phyloP scores from a whole-genome alignment of 2,797 vertebrate species.

The Poliocrania exsul region DNA sequence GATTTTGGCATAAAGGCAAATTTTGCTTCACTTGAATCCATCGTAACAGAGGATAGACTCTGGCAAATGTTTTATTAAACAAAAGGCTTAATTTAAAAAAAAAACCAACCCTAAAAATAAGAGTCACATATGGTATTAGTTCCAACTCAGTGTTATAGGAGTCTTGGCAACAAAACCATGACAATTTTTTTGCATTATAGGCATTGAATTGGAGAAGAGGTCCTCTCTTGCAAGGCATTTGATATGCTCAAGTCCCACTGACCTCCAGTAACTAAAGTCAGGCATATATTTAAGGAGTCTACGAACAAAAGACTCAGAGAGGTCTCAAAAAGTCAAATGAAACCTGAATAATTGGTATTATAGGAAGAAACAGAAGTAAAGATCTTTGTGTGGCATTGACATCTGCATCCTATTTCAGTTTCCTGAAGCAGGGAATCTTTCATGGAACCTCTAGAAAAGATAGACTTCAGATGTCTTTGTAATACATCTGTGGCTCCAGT shows the following conservation, averaged over 20 bases:
- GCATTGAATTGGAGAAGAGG: not conserved
- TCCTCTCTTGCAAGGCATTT: not conserved
- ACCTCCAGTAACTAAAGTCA: not conserved
- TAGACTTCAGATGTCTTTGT: not conserved
- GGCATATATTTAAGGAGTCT: not conserved
- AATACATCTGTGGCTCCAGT: not conserved
- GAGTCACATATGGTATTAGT: not conserved
- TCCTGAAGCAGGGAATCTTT: not conserved
- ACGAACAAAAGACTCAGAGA: not conserved
- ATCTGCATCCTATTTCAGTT: not conserved
- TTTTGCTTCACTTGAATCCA: not conserved
- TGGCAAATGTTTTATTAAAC: not conserved
- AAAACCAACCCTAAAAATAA: not conserved
- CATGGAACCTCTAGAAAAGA: not conserved
- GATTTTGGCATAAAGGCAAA: not conserved
- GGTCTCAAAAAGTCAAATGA: not conserved
- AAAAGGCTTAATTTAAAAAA: not conserved
- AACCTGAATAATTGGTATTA: not conserved
- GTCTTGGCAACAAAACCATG: not conserved
- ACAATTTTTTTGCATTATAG: not conserved
- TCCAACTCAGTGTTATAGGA: not conserved
- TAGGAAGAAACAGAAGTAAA: not conserved
- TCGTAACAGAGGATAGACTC: not conserved
- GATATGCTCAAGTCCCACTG: not conserved
- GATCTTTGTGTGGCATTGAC: not conserved